Conservation (phyloP, 2,113 vertebrate genomes). For the Equus przewalskii region DNA sequence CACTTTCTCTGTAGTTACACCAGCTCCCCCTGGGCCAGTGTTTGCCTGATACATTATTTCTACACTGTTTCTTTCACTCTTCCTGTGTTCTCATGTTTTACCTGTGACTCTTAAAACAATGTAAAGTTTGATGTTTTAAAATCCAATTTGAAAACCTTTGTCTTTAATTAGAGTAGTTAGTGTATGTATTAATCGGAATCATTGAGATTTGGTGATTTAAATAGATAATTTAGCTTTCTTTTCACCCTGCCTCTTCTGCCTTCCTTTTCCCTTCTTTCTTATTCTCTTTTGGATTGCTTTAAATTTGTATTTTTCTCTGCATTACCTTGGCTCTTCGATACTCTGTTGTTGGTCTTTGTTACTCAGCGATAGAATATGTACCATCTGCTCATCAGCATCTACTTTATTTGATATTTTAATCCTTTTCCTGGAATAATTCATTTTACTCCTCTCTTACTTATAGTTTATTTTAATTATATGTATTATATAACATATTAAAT, state of each 20-base stretch:
- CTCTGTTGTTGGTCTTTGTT: neutral
- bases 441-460: neutral
- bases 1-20: neutral
- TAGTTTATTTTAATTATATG: neutral
- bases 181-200: neutral
- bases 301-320: neutral
- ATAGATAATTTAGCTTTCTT: neutral
- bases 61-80: neutral
- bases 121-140: neutral
- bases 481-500: neutral
- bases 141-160: neutral
- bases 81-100: neutral
- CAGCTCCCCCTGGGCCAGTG: no score
- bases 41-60: neutral
- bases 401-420: neutral
- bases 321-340: neutral
- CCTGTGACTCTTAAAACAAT: neutral
- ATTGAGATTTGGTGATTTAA: neutral
- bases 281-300: neutral
- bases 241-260: neutral
- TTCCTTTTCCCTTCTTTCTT: neutral
- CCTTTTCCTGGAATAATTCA: neutral
- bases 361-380: neutral
- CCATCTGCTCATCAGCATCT: neutral
- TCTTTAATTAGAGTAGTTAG: neutral